These are phyloP conservation scores for Eilema griseolum DNA, from an alignment of 2,888 invertebrate genomes.

Conservation along the genomic window DNA sequence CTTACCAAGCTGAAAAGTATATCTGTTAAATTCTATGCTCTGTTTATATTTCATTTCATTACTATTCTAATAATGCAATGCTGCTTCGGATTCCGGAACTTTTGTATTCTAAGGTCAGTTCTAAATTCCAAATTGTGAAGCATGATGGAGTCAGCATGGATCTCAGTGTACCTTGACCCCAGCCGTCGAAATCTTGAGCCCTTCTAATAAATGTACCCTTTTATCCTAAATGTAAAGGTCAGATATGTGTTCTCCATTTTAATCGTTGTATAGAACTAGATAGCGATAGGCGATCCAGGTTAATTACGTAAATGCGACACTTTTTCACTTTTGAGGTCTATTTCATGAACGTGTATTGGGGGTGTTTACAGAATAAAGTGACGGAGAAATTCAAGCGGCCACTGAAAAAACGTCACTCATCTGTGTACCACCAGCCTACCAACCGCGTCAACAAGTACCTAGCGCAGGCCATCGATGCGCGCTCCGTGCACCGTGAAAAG, in stretches of 20 bases:
- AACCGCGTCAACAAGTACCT: slow-evolving; percentile 97
- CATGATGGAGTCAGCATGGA: slow-evolving; percentile 84
- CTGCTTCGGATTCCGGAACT: slow-evolving; percentile 85
- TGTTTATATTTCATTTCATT: slow-evolving; percentile 72
- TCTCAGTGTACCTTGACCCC: slow-evolving; percentile 69
- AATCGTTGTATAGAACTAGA: slow-evolving; percentile 42
- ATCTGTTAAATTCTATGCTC: slow-evolving; percentile 49
- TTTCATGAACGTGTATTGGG: slow-evolving; percentile 54
- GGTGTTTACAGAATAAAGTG: slow-evolving; percentile 91
- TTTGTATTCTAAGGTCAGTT: slow-evolving; percentile 84
- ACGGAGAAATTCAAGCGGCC: slow-evolving; percentile 95
- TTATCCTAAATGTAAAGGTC: slow-evolving; percentile 50
- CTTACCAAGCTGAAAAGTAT: slow-evolving; percentile 31
- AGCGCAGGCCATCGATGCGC: slow-evolving; percentile 95
- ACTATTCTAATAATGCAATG: slow-evolving; percentile 83
- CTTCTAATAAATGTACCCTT: slow-evolving; percentile 29
- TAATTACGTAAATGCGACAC: slow-evolving; percentile 26
- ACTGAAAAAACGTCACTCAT: slow-evolving; percentile 95
- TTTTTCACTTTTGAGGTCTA: slow-evolving; percentile 25
- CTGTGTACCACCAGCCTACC: slow-evolving; percentile 95
- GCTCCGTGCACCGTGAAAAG: slow-evolving; percentile 96
- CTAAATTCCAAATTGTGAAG: slow-evolving; percentile 67
- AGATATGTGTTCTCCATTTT: slow-evolving; percentile 44
- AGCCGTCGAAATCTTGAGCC: slow-evolving; percentile 7
- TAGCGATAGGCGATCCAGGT: slow-evolving; percentile 35